A percentile compares a stretch with the other conserved stretches of the same genome.
Conservation (phyloP, 2,113 vertebrate species). For the Gadus macrocephalus region DNA sequence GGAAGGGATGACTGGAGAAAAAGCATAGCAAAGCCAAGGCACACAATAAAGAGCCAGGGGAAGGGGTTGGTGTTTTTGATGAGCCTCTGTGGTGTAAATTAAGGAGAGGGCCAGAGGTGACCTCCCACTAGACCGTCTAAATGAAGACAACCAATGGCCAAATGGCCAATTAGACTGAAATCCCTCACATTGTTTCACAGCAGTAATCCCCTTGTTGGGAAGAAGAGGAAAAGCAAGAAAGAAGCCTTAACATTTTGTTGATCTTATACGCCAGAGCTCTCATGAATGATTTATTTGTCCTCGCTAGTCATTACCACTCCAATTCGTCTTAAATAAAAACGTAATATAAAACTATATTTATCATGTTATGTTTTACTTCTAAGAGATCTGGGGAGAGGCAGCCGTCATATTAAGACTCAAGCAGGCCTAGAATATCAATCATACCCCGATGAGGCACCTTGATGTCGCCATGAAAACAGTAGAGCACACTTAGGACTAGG, state of each 20-base stretch:
- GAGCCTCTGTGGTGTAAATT: too few species aligned
- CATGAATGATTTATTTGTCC: background rate
- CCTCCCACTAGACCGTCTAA: background rate
- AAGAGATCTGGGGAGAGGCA: background rate
- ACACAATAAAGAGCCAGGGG: too few species aligned
- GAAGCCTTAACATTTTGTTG: background rate
- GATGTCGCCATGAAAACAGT: background rate
- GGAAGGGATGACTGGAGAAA: too few species aligned
- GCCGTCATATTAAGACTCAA: background rate
- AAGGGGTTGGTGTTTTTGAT: too few species aligned
- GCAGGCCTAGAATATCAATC: background rate
- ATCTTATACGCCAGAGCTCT: background rate
- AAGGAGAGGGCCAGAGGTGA: background rate
- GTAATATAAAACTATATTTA: conserved; percentile 23
- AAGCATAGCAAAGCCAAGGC: too few species aligned
- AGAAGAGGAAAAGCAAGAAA: background rate
- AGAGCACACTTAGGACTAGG: background rate
- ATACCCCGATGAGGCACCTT: background rate
- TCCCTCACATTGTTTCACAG: conserved; percentile 24
- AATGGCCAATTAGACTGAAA: background rate
- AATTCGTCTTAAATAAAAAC: conserved; percentile 10
- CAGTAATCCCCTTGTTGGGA: background rate
- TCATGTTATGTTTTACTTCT: background rate
- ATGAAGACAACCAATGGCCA: background rate
- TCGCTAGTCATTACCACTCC: background rate